These are phyloP conservation scores for Acestrorhynchus altus DNA, from an alignment of 2,797 vertebrate genomes.

Conservation along the genomic window DNA sequence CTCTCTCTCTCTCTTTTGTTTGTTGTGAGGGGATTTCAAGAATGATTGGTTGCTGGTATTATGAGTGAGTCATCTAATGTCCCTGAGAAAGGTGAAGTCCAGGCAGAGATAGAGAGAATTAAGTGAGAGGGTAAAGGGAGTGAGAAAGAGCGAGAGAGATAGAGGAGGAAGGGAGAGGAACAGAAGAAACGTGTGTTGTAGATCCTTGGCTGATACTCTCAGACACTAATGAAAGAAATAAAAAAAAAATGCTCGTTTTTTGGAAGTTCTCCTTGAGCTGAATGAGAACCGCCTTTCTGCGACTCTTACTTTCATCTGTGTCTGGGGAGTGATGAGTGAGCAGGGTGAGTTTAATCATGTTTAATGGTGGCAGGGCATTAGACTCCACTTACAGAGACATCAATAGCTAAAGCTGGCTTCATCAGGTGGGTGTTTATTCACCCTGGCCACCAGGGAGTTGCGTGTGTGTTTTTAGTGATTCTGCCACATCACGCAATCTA, in stretches of 20 bases:
- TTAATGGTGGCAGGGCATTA: slow-evolving; percentile 47
- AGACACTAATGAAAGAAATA: slow-evolving; percentile 42
- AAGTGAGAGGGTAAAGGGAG: not conserved
- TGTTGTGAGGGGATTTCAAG: slow-evolving; percentile 10
- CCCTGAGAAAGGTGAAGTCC: slow-evolving; percentile 21
- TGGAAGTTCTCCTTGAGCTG: slow-evolving; percentile 10
- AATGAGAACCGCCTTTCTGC: slow-evolving; percentile 48
- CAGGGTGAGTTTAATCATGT: slow-evolving; percentile 50
- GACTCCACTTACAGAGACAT: slow-evolving; percentile 50
- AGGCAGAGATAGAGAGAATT: not conserved
- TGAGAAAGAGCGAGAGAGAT: not conserved
- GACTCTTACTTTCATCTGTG: slow-evolving; percentile 49
- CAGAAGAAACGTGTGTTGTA: slow-evolving; percentile 5
- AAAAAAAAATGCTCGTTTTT: slow-evolving; percentile 39
- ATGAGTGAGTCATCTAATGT: slow-evolving; percentile 30
- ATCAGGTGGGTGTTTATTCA: slow-evolving; percentile 25
- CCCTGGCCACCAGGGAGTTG: not conserved
- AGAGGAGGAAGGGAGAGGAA: slow-evolving; percentile 8
- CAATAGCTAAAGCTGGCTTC: slow-evolving; percentile 39
- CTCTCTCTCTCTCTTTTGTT: not conserved
- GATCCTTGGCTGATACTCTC: slow-evolving; percentile 47
- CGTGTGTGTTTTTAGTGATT: not conserved
- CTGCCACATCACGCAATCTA: not conserved
- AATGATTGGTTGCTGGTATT: slow-evolving; percentile 41
- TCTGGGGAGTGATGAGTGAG: slow-evolving; percentile 44